These are phyloP conservation scores for Alcedo atthis DNA, from an alignment of 2,797 vertebrate genomes.

Conservation along the genomic window DNA sequence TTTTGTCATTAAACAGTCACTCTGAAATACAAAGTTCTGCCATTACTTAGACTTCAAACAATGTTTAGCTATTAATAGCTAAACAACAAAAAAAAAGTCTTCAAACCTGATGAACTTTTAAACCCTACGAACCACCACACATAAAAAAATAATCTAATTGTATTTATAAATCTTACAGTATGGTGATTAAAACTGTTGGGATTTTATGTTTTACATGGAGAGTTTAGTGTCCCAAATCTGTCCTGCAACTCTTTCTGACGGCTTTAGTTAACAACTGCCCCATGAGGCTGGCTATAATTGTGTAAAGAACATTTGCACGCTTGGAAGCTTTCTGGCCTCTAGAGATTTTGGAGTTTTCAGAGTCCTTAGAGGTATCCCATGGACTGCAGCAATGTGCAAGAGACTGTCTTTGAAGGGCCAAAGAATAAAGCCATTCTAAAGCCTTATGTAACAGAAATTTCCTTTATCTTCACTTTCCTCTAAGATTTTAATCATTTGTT, in stretches of 20 bases:
- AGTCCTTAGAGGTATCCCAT: neutral
- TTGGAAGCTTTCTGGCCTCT: neutral
- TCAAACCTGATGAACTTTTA: neutral
- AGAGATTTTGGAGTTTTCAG: neutral
- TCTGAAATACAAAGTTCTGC: neutral
- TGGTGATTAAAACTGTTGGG: neutral
- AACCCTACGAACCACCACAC: neutral
- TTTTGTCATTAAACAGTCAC: neutral
- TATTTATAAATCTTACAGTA: neutral
- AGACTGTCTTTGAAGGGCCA: neutral
- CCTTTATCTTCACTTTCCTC: neutral
- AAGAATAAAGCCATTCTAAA: neutral
- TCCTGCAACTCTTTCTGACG: neutral
- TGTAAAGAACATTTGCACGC: neutral
- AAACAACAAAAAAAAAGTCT: neutral
- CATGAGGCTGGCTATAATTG: neutral
- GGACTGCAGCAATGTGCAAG: neutral
- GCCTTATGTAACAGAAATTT: neutral
- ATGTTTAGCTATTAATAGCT: neutral
- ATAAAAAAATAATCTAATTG: neutral
- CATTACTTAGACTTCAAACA: neutral
- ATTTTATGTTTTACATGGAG: neutral
- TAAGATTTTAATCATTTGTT: neutral
- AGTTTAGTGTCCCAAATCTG: neutral
- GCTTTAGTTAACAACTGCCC: neutral